Percentiles rank a stretch among this genome's conserved stretches.
These are phyloP conservation scores for Brachylomia viminalis DNA, from an alignment of 2,888 invertebrate species.

Conservation along the genomic window DNA sequence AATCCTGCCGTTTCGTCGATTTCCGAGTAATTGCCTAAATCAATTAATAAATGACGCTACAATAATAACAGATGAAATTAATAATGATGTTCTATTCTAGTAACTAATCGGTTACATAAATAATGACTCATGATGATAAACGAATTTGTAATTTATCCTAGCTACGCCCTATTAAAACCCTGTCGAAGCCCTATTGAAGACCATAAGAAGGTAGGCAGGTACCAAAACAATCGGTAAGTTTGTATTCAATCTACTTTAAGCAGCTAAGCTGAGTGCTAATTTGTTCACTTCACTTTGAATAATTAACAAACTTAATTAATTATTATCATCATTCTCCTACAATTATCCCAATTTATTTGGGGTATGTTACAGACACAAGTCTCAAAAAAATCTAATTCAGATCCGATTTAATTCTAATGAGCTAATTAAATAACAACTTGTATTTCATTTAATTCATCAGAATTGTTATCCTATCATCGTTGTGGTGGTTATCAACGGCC, in stretches of 20 bases:
- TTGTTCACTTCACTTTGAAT: neutral
- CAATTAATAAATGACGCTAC: neutral
- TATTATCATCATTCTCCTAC: neutral
- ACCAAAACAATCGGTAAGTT: neutral
- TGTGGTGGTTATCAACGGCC: neutral
- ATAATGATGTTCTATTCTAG: neutral
- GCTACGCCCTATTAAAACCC: too few relatives aligned
- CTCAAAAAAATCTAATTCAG: neutral
- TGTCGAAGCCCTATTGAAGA: neutral
- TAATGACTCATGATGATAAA: neutral
- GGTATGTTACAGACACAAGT: neutral
- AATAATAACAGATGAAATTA: conserved; percentile 9
- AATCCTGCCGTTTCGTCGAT: neutral
- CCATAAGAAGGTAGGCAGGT: neutral
- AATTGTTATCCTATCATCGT: neutral
- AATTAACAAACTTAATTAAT: neutral
- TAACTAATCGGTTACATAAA: neutral
- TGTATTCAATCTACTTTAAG: neutral
- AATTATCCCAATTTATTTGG: neutral
- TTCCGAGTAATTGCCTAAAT: conserved; percentile 22
- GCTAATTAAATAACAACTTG: neutral
- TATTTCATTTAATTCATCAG: neutral
- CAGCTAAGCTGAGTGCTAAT: neutral
- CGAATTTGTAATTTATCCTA: neutral
- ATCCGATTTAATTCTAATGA: neutral